Evolutionary conservation across 2,113 vertebrate species (phyloP), one percentile per base, ranked within the genome.

Genomic region (Chionodraco myersi): DNA sequence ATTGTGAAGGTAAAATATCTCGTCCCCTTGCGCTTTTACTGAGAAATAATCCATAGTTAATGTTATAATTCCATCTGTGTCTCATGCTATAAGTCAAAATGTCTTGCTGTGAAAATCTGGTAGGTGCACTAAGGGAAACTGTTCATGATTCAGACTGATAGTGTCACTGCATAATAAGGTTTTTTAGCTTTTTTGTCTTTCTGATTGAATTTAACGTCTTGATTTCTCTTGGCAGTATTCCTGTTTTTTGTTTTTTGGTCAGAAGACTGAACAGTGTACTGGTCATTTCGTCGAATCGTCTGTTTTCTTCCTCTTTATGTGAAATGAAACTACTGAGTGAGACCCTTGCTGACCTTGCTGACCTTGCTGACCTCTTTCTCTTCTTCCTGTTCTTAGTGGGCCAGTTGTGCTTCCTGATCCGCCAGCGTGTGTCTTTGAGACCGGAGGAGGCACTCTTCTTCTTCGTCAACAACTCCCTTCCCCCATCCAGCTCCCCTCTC

Each of bases 391-490:
- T 34, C 53, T 57, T 21, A 99, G 98, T 99, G 83, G 98, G 98
- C 59, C 98, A 99, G 5, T 96, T 99, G 93, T 99, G 97, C 89
- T 99, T 99, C 93, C 93, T 99, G 92, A 98, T 99, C 88, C 95
- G 98, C 82, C 98, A 99, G 94, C 94, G 98, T 56, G 96, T 99
- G 84, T 97, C 97, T 87, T 94, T 99, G 95, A 95, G 97, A 89
- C 97, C 98, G 0, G 98, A 99, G 80, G 98, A 99, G 76, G 98
- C 98, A 1, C 95, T 99, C 60, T 99, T 99, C 95, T 99, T 99
- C 94, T 99, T 99, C 0, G 97, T 99, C 88, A 98, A 98, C 94
- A 99, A 99, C 81, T 97, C 97, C 45, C 97, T 99, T 75, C 98
- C 97, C 74, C 98, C 98, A 30, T 98, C 98, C 59, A 99, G 98